These are phyloP conservation scores for Spisula subtruncata DNA, from an alignment of 2,888 invertebrate genomes.

Conservation along the genomic window DNA sequence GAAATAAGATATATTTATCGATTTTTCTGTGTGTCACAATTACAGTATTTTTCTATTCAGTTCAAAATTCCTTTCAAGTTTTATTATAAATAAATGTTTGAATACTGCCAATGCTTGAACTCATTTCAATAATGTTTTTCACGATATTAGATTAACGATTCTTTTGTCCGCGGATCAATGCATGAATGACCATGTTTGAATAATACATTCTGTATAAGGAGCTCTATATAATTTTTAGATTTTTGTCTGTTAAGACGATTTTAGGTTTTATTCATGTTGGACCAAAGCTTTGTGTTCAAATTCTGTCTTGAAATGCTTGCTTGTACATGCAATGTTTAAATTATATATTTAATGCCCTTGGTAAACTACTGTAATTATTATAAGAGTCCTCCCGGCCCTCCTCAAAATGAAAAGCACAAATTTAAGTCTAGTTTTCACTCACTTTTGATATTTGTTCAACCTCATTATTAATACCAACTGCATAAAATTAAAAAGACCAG, in stretches of 20 bases:
- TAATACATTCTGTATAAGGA: neutral
- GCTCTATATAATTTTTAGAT: neutral
- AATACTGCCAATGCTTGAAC: neutral
- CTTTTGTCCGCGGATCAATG: constrained; percentile 4
- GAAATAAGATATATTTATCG: constrained; percentile 2
- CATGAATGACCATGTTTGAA: neutral
- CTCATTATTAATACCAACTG: no score
- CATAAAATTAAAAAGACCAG: no score
- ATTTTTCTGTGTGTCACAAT: neutral
- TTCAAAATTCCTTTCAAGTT: neutral
- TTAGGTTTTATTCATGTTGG: neutral
- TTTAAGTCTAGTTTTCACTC: no score
- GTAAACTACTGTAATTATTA: no score
- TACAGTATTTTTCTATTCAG: constrained; percentile 10
- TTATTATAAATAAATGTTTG: constrained; percentile 1
- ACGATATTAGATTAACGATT: neutral
- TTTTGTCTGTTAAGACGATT: neutral
- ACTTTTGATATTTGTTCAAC: no score
- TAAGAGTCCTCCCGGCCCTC: no score
- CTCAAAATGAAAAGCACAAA: no score
- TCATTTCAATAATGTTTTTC: neutral
- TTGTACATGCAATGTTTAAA: no score
- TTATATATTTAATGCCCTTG: no score
- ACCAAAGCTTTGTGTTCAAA: neutral
- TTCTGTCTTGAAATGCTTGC: no score